phyloP scores from a whole-genome alignment of 2,113 vertebrate genomes.

The Cromileptes altivelis region DNA sequence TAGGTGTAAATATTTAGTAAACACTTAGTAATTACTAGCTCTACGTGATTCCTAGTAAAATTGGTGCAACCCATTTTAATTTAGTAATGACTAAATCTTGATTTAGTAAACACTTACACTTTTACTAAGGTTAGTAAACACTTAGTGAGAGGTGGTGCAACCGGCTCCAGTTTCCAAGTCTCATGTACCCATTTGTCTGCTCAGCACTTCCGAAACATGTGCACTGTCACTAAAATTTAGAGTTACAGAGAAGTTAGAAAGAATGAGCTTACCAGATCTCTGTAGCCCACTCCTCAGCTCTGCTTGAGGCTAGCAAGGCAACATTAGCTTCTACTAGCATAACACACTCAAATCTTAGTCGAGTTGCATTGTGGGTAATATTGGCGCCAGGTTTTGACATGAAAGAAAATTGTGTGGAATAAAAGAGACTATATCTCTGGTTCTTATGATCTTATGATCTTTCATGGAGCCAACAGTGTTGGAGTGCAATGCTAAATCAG shows the following conservation, averaged over 20 bases:
- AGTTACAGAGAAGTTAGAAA: background rate
- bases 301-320: background rate
- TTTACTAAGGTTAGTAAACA: too few relatives aligned
- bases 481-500: background rate
- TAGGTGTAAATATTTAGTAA: too few relatives aligned
- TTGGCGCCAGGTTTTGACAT: background rate
- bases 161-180: too few relatives aligned
- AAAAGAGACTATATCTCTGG: background rate
- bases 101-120: too few relatives aligned
- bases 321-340: background rate
- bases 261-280: background rate
- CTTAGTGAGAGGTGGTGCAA: too few relatives aligned
- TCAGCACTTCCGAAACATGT: too few relatives aligned
- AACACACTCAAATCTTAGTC: background rate
- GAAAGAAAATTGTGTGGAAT: background rate
- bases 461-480: background rate
- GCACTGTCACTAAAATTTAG: too few relatives aligned
- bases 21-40: too few relatives aligned
- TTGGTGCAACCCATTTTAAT: too few relatives aligned
- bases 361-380: background rate
- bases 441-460: background rate
- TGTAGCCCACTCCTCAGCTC: background rate
- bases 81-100: too few relatives aligned
- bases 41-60: too few relatives aligned
- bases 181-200: too few relatives aligned